These are phyloP conservation scores for Urosaurus nigricauda DNA, from an alignment of 2,797 vertebrate species.

Conservation along the genomic window DNA sequence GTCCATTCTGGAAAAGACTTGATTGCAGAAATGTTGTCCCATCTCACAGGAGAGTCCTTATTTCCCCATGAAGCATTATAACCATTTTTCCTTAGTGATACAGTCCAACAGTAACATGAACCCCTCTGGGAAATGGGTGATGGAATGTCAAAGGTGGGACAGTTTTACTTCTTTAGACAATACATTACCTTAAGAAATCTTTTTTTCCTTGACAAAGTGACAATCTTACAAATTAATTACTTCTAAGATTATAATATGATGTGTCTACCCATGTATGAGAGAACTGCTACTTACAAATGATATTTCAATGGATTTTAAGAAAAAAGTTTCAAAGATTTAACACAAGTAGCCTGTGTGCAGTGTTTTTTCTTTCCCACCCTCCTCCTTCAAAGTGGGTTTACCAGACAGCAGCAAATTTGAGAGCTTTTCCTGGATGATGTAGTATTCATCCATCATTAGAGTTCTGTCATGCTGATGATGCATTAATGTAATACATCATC, in stretches of 20 bases:
- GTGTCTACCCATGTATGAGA: conserved; percentile 40
- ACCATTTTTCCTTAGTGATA: neutral
- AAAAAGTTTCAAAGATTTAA: conserved; percentile 54
- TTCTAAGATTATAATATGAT: conserved; percentile 36
- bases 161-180: conserved; percentile 62
- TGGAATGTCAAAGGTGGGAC: conserved; percentile 19
- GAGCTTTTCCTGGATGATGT: conserved; percentile 73
- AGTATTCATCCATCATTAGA: conserved; percentile 76
- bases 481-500: conserved; percentile 78
- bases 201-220: conserved; percentile 51
- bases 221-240: conserved; percentile 52
- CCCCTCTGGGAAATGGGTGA: conserved; percentile 45
- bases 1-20: neutral
- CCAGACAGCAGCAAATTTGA: conserved; percentile 63
- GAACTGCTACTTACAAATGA: conserved; percentile 53
- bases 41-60: neutral
- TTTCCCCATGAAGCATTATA: neutral
- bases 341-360: conserved; percentile 51
- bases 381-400: conserved; percentile 60
- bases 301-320: conserved; percentile 29
- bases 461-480: conserved; percentile 67
- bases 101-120: neutral
- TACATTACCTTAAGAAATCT: conserved; percentile 57
- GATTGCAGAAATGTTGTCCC: neutral
- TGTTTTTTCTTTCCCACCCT: neutral